phyloP scores from a whole-genome alignment of 2,113 vertebrate genomes.

The Calyptommatus sinebrachiatus region DNA sequence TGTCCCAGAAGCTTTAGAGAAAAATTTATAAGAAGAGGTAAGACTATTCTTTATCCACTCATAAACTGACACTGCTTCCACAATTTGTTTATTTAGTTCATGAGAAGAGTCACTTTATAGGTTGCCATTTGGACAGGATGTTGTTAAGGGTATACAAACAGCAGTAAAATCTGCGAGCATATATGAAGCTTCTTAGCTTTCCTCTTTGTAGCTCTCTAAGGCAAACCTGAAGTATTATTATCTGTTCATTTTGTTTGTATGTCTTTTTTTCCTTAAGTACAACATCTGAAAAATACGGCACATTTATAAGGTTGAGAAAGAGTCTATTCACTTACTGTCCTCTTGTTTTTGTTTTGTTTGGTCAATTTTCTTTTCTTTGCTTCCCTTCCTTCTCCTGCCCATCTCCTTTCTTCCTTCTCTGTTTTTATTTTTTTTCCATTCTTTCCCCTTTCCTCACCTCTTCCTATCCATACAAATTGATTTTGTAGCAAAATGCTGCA shows the following conservation, averaged over 20 bases:
- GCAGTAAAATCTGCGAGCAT: not conserved
- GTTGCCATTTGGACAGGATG: not conserved
- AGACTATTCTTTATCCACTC: no score
- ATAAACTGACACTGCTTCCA: no score
- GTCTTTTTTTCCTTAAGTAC: no score
- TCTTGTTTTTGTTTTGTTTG: not conserved
- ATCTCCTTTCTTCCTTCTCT: no score
- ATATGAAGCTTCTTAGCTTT: not conserved
- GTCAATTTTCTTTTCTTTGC: not conserved
- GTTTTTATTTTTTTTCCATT: no score
- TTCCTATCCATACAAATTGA: no score
- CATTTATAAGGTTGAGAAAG: no score
- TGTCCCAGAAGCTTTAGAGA: not conserved
- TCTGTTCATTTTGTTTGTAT: not conserved
- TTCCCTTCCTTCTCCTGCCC: no score
- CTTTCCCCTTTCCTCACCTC: not conserved
- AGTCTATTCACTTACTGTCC: no score
- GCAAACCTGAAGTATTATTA: no score
- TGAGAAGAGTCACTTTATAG: not conserved
- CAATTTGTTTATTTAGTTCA: not conserved
- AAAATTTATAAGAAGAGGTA: not conserved
- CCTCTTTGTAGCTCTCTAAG: not conserved
- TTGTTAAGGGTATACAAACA: not conserved
- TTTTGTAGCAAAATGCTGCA: no score
- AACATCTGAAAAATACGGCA: no score